A percentile compares a stretch with the other conserved stretches of the same genome.
These are phyloP conservation scores for Stichopus horrens DNA, from an alignment of 53 echinoderm and acorn worm genomes.

Conservation along the genomic window DNA sequence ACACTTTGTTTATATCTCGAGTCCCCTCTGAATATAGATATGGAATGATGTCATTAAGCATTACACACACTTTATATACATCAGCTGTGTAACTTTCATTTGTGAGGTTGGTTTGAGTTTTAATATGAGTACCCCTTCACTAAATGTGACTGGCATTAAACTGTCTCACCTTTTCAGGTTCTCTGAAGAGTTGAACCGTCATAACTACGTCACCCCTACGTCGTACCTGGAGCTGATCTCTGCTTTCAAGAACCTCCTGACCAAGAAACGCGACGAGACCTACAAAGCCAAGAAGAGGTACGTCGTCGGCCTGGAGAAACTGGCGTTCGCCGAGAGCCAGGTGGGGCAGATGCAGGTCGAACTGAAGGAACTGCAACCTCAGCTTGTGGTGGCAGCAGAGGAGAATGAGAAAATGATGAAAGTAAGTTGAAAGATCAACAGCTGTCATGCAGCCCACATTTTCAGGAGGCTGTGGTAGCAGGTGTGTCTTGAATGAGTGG, in stretches of 20 bases:
- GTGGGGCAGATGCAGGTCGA: slow-evolving; percentile 95
- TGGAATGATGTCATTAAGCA: too few species aligned
- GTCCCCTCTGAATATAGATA: too few species aligned
- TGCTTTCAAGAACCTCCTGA: slow-evolving; percentile 94
- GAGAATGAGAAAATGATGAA: slow-evolving; percentile 99
- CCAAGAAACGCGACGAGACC: slow-evolving; percentile 87
- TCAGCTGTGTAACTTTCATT: too few species aligned
- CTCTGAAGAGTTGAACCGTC: slow-evolving; percentile 77
- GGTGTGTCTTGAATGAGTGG: too few species aligned
- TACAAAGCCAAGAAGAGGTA: slow-evolving; percentile 91
- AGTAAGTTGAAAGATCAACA: slow-evolving; percentile 46
- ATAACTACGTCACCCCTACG: slow-evolving; percentile 98
- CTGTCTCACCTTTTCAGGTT: slow-evolving; percentile 50
- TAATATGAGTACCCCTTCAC: too few species aligned
- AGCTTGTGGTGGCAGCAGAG: slow-evolving; percentile 93
- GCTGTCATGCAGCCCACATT: too few species aligned
- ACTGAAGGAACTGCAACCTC: slow-evolving; percentile 88
- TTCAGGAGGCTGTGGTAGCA: too few species aligned
- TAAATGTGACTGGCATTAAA: too few species aligned
- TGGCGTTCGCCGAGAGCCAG: slow-evolving; percentile 94
- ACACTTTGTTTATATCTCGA: too few species aligned
- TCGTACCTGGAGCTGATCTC: slow-evolving; percentile 97
- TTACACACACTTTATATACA: too few species aligned
- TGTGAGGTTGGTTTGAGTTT: too few species aligned
- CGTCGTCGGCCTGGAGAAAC: slow-evolving; percentile 91